Base-by-base conservation (phyloP, 1,140 invertebrate genomes). In the Drosophila equinoxialis region DNA sequence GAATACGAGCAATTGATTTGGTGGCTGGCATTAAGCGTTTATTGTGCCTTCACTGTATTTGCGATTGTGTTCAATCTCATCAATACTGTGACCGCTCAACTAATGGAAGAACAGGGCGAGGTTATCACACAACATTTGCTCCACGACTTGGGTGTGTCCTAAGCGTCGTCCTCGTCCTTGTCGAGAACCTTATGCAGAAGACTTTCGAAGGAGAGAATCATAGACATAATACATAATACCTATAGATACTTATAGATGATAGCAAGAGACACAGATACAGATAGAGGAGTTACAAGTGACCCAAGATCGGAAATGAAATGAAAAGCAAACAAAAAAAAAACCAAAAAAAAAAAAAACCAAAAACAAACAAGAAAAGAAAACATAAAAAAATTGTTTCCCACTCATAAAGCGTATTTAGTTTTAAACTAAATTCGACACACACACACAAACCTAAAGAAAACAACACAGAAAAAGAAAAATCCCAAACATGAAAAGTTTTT, bases 21-120 rank as follows among this genome's bases (percentile, higher is more conserved):
- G 97, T 99, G 98, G 98, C 95, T 98, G 71, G 97, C 98, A 3
- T 93, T 99, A 3, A 97, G 97, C 13, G 96, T 98, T 1, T 99
- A 98, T 92, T 95, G 96, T 0, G 96, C 97, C 3, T 98, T 98
- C 92, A 98, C 97, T 6, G 95, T 98, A 17, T 98, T 99, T 92
- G 97, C 97, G 54, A 94, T 99, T 66, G 95, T 98, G 61, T 99
- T 97, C 95, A 99, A 99, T 92, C 91, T 98, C 54, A 96, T 97
- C 93, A 96, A 96, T 84, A 95, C 95, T 66, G 94, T 92, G 55
- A 91, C 91, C 41, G 91, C 91, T 13, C 91, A 92, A 58, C 69
- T 91, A 59, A 90, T 92, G 84, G 91, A 92, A 77, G 91, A 92
- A 76, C 84, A 92, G 78, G 90, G 91, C 57, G 91, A 92, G 84